A percentile compares a stretch with the other conserved stretches of the same genome.
phyloP scores from a whole-genome alignment of 2,888 invertebrate genomes.

The Apamea monoglypha region DNA sequence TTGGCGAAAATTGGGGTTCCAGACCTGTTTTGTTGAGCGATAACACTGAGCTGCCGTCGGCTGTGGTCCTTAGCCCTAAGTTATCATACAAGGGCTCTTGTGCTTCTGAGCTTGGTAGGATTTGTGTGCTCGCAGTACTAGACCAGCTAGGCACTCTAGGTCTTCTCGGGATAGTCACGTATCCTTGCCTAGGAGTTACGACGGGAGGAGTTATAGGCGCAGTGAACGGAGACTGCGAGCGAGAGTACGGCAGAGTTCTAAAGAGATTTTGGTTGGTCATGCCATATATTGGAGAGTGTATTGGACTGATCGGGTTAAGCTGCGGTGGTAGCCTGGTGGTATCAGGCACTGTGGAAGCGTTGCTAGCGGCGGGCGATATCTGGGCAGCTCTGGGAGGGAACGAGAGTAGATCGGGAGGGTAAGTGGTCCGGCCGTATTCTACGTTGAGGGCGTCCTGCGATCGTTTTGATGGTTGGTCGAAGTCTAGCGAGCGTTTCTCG shows the following conservation, averaged over 20 bases:
- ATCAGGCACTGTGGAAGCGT: conserved; percentile 95
- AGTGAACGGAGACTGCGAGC: conserved; percentile 94
- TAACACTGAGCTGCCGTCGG: conserved; percentile 95
- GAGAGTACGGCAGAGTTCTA: conserved; percentile 95
- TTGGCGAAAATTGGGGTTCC: conserved; percentile 89
- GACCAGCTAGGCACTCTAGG: conserved; percentile 96
- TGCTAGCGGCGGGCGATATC: conserved; percentile 95
- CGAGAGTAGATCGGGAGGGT: conserved; percentile 95
- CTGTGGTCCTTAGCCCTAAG: conserved; percentile 95
- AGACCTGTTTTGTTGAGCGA: conserved; percentile 94
- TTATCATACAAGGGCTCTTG: conserved; percentile 96
- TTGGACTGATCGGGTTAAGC: conserved; percentile 91
- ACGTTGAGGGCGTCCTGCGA: conserved; percentile 90
- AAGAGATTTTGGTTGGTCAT: conserved; percentile 92
- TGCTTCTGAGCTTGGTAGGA: conserved; percentile 88
- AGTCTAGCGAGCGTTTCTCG: conserved; percentile 92
- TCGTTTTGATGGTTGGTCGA: conserved; percentile 90
- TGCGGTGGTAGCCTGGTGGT: conserved; percentile 91
- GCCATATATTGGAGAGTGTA: conserved; percentile 92
- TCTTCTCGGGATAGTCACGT: conserved; percentile 96
- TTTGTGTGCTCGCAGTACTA: conserved; percentile 90
- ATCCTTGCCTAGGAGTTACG: conserved; percentile 94
- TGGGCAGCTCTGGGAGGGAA: conserved; percentile 93
- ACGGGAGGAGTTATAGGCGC: conserved; percentile 91
- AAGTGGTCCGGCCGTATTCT: conserved; percentile 91